phyloP scores from a whole-genome alignment of 2,797 vertebrate genomes.

The Picus viridis region DNA sequence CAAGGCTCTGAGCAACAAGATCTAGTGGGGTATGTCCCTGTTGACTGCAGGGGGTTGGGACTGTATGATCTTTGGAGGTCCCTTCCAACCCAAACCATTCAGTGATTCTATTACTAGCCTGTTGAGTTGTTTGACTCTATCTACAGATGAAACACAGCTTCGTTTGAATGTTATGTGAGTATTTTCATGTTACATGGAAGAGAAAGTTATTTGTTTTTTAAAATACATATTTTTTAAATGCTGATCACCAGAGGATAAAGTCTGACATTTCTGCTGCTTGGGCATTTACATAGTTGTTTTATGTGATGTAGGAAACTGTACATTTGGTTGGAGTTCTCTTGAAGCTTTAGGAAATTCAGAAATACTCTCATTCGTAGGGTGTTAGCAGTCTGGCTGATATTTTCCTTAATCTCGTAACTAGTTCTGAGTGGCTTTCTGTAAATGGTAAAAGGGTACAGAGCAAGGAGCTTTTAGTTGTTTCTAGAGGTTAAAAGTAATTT shows the following conservation, averaged over 20 bases:
- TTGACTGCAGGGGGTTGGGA: too few relatives aligned
- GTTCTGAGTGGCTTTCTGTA: neutral
- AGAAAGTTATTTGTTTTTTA: neutral
- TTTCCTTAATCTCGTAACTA: neutral
- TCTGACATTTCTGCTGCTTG: neutral
- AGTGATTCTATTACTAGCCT: neutral
- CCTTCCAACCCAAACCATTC: too few relatives aligned
- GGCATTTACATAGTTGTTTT: neutral
- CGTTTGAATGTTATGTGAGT: neutral
- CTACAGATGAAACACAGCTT: neutral
- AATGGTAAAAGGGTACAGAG: neutral
- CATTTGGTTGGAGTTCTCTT: neutral
- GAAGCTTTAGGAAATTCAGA: neutral
- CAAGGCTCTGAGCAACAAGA: too few relatives aligned
- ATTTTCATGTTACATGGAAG: neutral
- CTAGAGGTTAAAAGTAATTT: neutral
- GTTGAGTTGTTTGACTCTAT: neutral
- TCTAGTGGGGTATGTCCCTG: too few relatives aligned
- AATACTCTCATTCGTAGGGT: neutral
- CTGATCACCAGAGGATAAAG: neutral
- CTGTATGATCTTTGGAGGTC: too few relatives aligned
- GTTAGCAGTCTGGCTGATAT: neutral
- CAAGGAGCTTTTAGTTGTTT: neutral
- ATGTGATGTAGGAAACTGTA: neutral
- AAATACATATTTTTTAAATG: neutral